phyloP scores from a whole-genome alignment of 2,113 vertebrate species.

The Clupea harengus region DNA sequence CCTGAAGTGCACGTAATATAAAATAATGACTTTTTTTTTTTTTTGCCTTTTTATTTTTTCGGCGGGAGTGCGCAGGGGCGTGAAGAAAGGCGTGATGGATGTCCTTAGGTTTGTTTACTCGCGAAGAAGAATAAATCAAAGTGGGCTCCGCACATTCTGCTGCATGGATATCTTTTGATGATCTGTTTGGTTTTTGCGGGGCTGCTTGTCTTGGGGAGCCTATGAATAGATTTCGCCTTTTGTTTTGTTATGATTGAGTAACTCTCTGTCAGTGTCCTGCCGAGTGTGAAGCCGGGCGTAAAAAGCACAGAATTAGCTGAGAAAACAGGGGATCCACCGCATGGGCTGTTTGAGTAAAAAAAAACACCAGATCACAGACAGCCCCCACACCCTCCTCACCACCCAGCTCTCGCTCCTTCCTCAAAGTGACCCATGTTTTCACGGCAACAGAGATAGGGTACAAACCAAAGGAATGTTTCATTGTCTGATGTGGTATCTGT shows the following conservation, averaged over 20 bases:
- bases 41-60: background rate
- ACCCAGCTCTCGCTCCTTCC: background rate
- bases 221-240: background rate
- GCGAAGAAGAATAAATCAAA: slow-evolving; percentile 5
- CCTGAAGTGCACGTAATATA: background rate
- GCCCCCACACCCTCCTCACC: background rate
- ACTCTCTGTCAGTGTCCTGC: background rate
- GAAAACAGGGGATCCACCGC: background rate
- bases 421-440: slow-evolving; percentile 9
- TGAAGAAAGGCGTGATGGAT: background rate
- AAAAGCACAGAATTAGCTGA: slow-evolving; percentile 4
- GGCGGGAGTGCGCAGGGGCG: background rate
- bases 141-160: background rate
- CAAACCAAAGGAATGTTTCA: background rate
- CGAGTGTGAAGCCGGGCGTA: background rate
- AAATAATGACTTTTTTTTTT: background rate
- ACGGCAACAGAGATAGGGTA: background rate
- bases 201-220: background rate
- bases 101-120: background rate
- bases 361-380: no score
- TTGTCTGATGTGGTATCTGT: slow-evolving; percentile 10
- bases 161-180: background rate
- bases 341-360: background rate
- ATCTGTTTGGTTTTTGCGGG: background rate
- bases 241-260: slow-evolving; percentile 2